Percentiles rank a stretch among this genome's conserved stretches.
These are phyloP conservation scores for Phengaris alcon DNA, from an alignment of 2,888 invertebrate species.

Conservation along the genomic window DNA sequence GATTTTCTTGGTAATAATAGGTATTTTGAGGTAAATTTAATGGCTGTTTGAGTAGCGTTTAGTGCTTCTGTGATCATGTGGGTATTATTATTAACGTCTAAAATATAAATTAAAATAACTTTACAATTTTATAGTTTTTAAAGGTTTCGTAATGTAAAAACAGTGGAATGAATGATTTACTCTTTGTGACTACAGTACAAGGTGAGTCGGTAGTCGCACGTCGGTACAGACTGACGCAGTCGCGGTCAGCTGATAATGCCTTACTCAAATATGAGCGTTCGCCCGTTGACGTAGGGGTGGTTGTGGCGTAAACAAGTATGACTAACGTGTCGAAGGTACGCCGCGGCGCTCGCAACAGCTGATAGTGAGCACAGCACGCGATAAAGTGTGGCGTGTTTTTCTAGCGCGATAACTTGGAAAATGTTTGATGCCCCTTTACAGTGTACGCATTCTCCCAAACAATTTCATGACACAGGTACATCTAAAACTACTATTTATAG, in stretches of 20 bases:
- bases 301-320: slow-evolving; percentile 41
- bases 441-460: slow-evolving; percentile 31
- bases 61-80: too few species aligned
- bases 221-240: slow-evolving; percentile 39
- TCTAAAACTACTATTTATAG: background rate
- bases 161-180: slow-evolving; percentile 26
- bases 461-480: background rate
- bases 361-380: slow-evolving; percentile 64
- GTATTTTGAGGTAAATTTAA: too few species aligned
- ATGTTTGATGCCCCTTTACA: slow-evolving; percentile 46
- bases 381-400: slow-evolving; percentile 71
- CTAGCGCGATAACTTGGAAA: slow-evolving; percentile 66
- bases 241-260: slow-evolving; percentile 38
- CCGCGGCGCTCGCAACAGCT: slow-evolving; percentile 54
- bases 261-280: slow-evolving; percentile 38
- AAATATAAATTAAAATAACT: background rate
- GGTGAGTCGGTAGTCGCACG: slow-evolving; percentile 29
- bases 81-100: too few species aligned
- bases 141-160: slow-evolving; percentile 21
- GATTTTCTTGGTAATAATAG: too few species aligned
- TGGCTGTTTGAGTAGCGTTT: too few species aligned
- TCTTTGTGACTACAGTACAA: slow-evolving; percentile 30
- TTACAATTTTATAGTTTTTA: background rate
- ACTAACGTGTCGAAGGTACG: slow-evolving; percentile 47
- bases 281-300: slow-evolving; percentile 37